Percentiles rank a stretch among this genome's conserved stretches.
phyloP scores from a whole-genome alignment of 2,113 vertebrate species.

The Orientallactaga bullata region DNA sequence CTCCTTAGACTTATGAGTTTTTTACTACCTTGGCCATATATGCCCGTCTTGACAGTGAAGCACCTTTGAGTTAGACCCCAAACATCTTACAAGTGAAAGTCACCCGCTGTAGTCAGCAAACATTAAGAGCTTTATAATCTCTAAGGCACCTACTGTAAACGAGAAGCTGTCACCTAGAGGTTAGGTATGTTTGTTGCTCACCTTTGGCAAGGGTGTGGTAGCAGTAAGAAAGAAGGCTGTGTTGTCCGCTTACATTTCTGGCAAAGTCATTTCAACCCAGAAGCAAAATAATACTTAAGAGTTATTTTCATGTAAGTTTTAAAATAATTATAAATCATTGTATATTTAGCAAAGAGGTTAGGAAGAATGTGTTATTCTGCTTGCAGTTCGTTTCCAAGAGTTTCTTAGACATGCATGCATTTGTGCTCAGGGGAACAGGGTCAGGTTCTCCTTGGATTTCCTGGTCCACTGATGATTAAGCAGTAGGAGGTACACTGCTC shows the following conservation, averaged over 20 bases:
- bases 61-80: background rate
- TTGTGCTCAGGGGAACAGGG: constrained; percentile 77
- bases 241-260: background rate
- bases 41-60: background rate
- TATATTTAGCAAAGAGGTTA: constrained; percentile 45
- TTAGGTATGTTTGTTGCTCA: background rate
- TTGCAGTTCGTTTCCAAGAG: constrained; percentile 71
- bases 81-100: background rate
- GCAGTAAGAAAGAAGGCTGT: background rate
- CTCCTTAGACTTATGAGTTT: background rate
- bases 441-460: constrained; percentile 81
- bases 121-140: too few species aligned
- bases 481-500: constrained; percentile 82
- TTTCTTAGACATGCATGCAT: constrained; percentile 78
- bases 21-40: background rate
- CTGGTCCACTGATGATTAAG: constrained; percentile 69
- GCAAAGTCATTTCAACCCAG: background rate
- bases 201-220: background rate
- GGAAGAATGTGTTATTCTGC: constrained; percentile 73
- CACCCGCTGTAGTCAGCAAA: background rate
- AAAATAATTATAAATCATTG: constrained; percentile 5
- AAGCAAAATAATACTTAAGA: constrained; percentile 5
- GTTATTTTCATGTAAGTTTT: constrained; percentile 26
- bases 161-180: background rate
- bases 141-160: background rate